These are phyloP conservation scores for Pristionchus arcanus DNA, from an alignment of 2,888 invertebrate species.

Conservation along the genomic window DNA sequence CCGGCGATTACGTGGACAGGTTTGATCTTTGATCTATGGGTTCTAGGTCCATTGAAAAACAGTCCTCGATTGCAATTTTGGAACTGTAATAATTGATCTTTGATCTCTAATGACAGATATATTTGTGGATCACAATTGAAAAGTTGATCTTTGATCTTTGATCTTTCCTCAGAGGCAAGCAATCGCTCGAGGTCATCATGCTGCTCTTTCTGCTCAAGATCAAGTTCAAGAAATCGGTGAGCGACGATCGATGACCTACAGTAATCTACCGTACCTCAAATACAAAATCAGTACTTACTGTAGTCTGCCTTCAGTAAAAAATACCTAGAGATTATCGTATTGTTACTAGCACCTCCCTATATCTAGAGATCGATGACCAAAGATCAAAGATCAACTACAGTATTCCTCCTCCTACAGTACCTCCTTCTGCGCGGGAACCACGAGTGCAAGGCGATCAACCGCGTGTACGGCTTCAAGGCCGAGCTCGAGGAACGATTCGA, in stretches of 20 bases:
- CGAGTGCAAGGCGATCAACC: constrained; percentile 34
- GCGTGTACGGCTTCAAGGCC: constrained; percentile 21
- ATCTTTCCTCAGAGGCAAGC: constrained; percentile 21
- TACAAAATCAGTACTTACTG: no score
- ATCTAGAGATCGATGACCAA: no score
- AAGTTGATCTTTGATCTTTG: not conserved
- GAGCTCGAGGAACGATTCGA: constrained; percentile 28
- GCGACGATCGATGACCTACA: not conserved
- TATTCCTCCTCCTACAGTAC: not conserved
- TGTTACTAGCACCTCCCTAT: no score
- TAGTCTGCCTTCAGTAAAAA: no score
- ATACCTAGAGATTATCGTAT: no score
- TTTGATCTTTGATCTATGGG: constrained; percentile 2
- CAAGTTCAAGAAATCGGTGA: not conserved
- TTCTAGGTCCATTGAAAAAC: no score
- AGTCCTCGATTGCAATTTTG: no score
- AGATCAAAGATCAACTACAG: not conserved
- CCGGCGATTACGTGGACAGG: constrained; percentile 35
- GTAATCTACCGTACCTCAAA: not conserved
- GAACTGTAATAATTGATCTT: no score
- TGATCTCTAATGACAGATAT: no score
- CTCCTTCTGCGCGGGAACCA: constrained; percentile 27
- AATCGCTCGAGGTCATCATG: constrained; percentile 35
- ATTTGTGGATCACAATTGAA: no score
- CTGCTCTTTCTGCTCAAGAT: constrained; percentile 16